Base-by-base conservation (phyloP, 1,140 invertebrate species). In the Diachasma alloeum region DNA sequence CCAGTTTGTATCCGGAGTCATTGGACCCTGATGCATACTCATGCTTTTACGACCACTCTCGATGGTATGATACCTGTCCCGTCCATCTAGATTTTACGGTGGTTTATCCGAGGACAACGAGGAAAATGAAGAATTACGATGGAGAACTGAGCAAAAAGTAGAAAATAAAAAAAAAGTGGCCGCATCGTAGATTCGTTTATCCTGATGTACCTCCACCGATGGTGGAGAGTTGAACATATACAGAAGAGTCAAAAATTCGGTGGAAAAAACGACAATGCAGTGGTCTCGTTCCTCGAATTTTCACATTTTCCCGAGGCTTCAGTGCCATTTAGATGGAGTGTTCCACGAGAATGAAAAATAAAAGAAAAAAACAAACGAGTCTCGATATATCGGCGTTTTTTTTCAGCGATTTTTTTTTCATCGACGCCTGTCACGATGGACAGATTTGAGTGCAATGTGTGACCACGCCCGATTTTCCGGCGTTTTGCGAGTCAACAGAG, bases 401-500 rank as follows among this genome's bases (percentile, higher is more conserved):
- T 63, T 63, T 26, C 26, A 72, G n/a, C 67, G 22, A 59, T 59
- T 75, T 48, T 48, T 74, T 69, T 26, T 44, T 56, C 46, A 26
- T 37, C 56, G 24, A 26, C 15, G 46, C 68, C 39, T 69, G 63
- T 69, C 74, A 22, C 66, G 56, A 53, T 48, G 19, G 73, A 74
- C 73, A 68, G 73, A 74, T 74, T 74, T 74, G 73, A 37, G 37
- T 37, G 44, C 31, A 19, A 39, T 63, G 59, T 63, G 59, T 48
- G 69, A 36, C 73, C 77, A 78, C 72, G 73, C 73, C 79, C 81
- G 75, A 76, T 76, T 78, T 75, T 75, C 69, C 48, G 39, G 63
- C 53, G 53, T 78, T 80, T 80, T 79, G 66, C 72, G 78, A 82
- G 74, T 53, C 63, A 72, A 75, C 72, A 73, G 74, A 75, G 74